A percentile compares a stretch with the other conserved stretches of the same genome.
These are phyloP conservation scores for Rhaphigaster nebulosa DNA, from an alignment of 2,888 invertebrate genomes.

Conservation along the genomic window DNA sequence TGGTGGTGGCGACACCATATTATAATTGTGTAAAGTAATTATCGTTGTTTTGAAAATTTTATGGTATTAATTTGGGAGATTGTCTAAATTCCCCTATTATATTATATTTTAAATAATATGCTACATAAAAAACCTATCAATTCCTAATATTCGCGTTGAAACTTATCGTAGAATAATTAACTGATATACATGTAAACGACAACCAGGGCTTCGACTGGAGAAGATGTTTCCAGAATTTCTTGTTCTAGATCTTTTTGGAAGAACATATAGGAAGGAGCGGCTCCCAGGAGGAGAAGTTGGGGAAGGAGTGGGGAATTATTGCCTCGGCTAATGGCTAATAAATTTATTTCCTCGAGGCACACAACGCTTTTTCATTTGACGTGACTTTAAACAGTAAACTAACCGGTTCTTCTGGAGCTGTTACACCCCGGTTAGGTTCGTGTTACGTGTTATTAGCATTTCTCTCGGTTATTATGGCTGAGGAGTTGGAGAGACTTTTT, in stretches of 20 bases:
- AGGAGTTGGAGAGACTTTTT: slow-evolving; percentile 1
- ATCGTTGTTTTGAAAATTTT: no score
- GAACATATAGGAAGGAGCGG: not conserved
- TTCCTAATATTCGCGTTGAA: no score
- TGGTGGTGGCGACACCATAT: no score
- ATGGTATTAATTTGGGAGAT: no score
- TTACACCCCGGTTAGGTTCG: slow-evolving; percentile 18
- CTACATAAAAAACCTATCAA: no score
- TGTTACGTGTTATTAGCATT: slow-evolving; percentile 32
- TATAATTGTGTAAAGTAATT: no score
- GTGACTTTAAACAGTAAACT: slow-evolving; percentile 59
- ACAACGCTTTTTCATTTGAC: slow-evolving; percentile 54
- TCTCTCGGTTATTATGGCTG: slow-evolving; percentile 9
- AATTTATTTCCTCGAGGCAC: slow-evolving; percentile 50
- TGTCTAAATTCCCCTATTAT: no score
- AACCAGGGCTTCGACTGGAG: no score
- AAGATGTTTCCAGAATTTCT: not conserved
- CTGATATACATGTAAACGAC: no score
- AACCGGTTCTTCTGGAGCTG: not conserved
- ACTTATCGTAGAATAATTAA: no score
- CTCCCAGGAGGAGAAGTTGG: slow-evolving; percentile 32
- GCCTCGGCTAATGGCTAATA: slow-evolving; percentile 55
- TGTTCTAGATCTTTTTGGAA: not conserved
- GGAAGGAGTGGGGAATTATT: slow-evolving; percentile 41
- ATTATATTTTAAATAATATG: no score